Base-by-base conservation (phyloP, 2,113 vertebrate species). In the Spilogale gracilis region DNA sequence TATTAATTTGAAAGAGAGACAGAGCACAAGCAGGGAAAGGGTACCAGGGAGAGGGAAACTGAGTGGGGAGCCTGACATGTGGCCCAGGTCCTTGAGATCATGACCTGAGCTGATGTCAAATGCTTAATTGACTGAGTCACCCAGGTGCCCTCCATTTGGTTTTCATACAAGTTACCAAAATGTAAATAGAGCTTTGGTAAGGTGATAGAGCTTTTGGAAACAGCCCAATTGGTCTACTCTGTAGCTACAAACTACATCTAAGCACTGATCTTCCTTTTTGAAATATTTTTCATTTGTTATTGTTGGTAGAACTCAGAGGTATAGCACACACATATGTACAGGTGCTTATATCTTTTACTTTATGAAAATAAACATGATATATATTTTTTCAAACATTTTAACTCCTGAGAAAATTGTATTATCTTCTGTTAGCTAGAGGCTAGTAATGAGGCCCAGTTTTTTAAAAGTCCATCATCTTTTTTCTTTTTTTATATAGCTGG, bases 381-480 rank as follows among this genome's bases (percentile, higher is more conserved):
- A 23, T 80, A 0, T 67, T 86, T 83, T 87, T 87, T 87, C 32
- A 94, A 92, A 87, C 11, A 95, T 32, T 23, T 60, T 96, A 90
- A 65, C 4, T 61, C 11, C 83, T 73, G 17, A 94, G 10, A 90
- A 89, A 94, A 65, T 58, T 94, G 32, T 56, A 3, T 83, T 91
- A 56, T 93, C 84, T 85, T 85, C 63, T 87, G 16, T 86, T 78
- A 67, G 20, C n/a, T 54, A 73, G 8, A 95, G 43, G 45, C 12
- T 91, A 56, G 23, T 78, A 96, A 74, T 61, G 13, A 87, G 10
- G 30, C 5, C 30, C 58, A 48, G 1, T 20, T 89, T 4, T 74
- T 93, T 71, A 94, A 81, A 97, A 65, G 16, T 10, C 6, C 73
- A 73, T 65, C 9, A 80, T 14, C 32, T 84, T 76, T 38, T 38